phyloP scores from a whole-genome alignment of 2,888 invertebrate species.

The Meteorus cinctellus region DNA sequence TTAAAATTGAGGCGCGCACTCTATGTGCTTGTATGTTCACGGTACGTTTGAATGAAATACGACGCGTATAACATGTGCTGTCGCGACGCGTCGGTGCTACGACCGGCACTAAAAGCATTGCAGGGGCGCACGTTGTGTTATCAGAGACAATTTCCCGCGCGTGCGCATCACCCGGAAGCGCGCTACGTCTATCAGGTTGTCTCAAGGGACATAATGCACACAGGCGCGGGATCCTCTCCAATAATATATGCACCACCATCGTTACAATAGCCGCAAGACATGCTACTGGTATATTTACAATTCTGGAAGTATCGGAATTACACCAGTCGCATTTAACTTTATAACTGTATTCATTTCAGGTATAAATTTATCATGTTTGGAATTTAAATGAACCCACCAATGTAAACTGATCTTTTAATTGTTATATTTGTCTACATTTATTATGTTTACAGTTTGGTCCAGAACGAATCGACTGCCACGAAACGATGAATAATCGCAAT shows the following conservation, averaged over 20 bases:
- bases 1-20: neutral
- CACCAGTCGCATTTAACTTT: too few relatives aligned
- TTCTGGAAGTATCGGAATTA: too few relatives aligned
- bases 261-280: neutral
- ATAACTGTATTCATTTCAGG: too few relatives aligned
- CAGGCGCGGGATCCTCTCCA: constrained; percentile 32
- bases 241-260: constrained; percentile 1
- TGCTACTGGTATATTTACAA: constrained; percentile 8
- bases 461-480: too few relatives aligned
- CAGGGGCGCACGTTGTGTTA: constrained; percentile 61
- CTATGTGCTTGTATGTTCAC: neutral
- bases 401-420: too few relatives aligned
- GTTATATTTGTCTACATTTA: too few relatives aligned
- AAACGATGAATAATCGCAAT: too few relatives aligned
- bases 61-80: constrained; percentile 43
- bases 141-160: constrained; percentile 62
- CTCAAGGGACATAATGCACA: constrained; percentile 9
- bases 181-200: constrained; percentile 14
- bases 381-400: too few relatives aligned
- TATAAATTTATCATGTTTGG: too few relatives aligned
- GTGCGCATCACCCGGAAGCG: constrained; percentile 56
- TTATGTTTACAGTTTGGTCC: too few relatives aligned
- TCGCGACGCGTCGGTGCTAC: constrained; percentile 64
- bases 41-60: constrained; percentile 10
- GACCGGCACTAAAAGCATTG: constrained; percentile 62